phyloP scores from a whole-genome alignment of 2,797 vertebrate species.

The Gymnocypris eckloni region DNA sequence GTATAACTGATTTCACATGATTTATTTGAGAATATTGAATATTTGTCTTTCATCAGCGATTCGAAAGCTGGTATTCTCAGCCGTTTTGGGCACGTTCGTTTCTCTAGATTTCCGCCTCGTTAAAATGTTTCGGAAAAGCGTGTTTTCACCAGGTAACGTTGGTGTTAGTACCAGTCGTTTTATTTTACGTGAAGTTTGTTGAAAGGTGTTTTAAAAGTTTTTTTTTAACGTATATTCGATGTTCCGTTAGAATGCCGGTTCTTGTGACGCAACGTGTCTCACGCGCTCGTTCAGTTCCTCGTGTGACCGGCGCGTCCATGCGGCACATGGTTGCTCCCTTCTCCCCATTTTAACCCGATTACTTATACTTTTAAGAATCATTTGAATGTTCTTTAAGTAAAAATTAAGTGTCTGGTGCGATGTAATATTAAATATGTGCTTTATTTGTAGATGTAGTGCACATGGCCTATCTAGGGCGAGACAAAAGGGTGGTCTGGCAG shows the following conservation, averaged over 20 bases:
- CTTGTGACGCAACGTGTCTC: slow-evolving; percentile 50
- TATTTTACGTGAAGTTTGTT: background rate
- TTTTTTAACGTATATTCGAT: background rate
- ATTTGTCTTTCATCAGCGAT: background rate
- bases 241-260: slow-evolving; percentile 30
- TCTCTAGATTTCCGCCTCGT: slow-evolving; percentile 19
- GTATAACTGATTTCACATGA: background rate
- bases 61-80: background rate
- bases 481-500: slow-evolving; percentile 11
- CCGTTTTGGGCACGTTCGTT: background rate
- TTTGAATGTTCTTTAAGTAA: background rate
- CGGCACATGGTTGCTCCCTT: slow-evolving; percentile 33
- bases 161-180: accelerated
- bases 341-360: background rate
- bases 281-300: slow-evolving; percentile 37
- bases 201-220: background rate
- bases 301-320: slow-evolving; percentile 32
- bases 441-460: background rate
- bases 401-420: accelerated
- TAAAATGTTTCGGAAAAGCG: background rate
- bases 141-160: background rate
- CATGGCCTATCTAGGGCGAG: slow-evolving; percentile 30
- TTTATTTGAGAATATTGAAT: background rate
- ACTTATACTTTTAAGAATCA: background rate
- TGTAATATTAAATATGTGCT: background rate